Percentiles rank a stretch among this genome's conserved stretches.
Evolutionary conservation across 2,888 invertebrate genomes (phyloP).

Genomic region (Polydesmus complanatus): DNA sequence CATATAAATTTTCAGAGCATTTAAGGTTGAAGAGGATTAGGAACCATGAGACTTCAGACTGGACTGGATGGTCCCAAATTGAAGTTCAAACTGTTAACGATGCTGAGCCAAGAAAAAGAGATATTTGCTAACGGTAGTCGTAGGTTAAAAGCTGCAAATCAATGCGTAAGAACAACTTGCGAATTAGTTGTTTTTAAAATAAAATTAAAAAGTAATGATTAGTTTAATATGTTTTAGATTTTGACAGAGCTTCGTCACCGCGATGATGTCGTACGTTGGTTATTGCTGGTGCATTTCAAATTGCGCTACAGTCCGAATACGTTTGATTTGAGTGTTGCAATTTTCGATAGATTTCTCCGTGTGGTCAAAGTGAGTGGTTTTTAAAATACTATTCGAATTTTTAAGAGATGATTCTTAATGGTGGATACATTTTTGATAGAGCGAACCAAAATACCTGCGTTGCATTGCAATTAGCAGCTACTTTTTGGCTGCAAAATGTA

Average conservation of each 20-base stretch:
- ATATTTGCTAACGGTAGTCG: background rate
- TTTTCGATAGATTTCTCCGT: conserved; percentile 15
- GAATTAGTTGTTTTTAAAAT: too few species aligned
- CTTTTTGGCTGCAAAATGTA: conserved; percentile 55
- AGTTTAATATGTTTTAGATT: background rate
- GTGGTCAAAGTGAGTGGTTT: conserved; percentile 14
- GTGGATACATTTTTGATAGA: conserved; percentile 11
- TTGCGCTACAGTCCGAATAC: conserved; percentile 14
- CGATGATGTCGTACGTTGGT: conserved; percentile 12
- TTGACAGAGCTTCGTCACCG: background rate
- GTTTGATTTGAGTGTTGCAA: conserved; percentile 9
- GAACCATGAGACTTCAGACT: background rate
- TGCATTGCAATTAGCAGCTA: conserved; percentile 77
- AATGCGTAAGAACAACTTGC: too few species aligned
- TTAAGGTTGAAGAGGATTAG: background rate
- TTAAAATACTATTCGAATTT: background rate
- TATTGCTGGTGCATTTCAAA: conserved; percentile 3
- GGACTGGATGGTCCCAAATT: background rate
- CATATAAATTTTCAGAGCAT: too few species aligned
- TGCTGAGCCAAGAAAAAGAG: background rate
- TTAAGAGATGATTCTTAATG: background rate
- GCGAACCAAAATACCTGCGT: conserved; percentile 60
- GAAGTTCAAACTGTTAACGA: background rate
- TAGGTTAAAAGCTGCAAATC: background rate
- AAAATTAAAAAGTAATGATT: too few species aligned